Conservation (phyloP, 2,113 vertebrate genomes). For the Pampusana beccarii region DNA sequence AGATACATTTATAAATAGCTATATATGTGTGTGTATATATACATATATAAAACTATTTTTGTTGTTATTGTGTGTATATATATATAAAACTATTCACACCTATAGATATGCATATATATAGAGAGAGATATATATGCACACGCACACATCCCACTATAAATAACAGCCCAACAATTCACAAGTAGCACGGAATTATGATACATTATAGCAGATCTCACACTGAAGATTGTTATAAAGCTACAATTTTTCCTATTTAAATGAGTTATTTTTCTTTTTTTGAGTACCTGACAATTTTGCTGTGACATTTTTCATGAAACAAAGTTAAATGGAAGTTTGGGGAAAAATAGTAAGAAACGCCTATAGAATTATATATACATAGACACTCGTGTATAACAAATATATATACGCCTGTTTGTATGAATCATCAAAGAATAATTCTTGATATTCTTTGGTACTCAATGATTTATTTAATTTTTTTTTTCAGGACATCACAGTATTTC, state of each 20-base stretch:
- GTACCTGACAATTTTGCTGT: background rate
- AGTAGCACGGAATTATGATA: background rate
- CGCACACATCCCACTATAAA: constrained; percentile 9
- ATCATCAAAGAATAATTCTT: background rate
- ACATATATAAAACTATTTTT: too few species aligned
- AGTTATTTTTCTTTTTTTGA: background rate
- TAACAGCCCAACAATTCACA: constrained; percentile 28
- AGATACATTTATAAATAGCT: background rate
- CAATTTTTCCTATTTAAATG: background rate
- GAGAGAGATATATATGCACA: background rate
- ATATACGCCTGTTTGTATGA: background rate
- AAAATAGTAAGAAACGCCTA: background rate
- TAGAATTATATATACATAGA: background rate
- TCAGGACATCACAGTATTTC: background rate
- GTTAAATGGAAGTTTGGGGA: background rate
- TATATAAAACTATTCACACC: background rate
- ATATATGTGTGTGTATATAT: background rate
- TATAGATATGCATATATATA: background rate
- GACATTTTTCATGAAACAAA: background rate
- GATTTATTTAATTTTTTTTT: background rate
- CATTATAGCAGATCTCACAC: background rate
- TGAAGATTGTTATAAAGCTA: background rate
- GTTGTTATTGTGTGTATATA: background rate
- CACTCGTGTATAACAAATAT: background rate
- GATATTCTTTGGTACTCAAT: background rate